Evolutionary conservation across 1,140 invertebrate genomes (phyloP), one percentile per base, ranked within the genome.

Genomic region (Medauroidea extradentata): DNA sequence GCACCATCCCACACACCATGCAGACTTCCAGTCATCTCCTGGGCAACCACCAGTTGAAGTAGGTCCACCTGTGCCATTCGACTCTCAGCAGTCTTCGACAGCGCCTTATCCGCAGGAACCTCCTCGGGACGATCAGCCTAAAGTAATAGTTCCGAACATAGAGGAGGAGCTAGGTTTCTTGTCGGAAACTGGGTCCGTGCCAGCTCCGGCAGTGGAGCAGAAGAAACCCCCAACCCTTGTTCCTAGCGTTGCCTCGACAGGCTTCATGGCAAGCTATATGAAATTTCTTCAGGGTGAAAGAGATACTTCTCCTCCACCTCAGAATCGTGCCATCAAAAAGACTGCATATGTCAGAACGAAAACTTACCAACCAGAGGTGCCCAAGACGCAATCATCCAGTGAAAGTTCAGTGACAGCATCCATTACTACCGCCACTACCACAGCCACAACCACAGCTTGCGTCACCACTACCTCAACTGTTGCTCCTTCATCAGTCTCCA

Each of bases 141-240:
- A 90, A 79, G 88, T 91, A 63, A 87, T 90, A 65, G 88, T 90
- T 65, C 88, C 88, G 60, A 89, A 90, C 79, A 90, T 91, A 73
- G 88, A 90, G 73, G 88, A 91, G 76, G 89, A 91, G 77, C 76
- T 91, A 69, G 85, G 85, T 72, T 90, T 88, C 75, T 76, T 91
- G 72, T 46, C 73, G 72, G 46, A 69, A 64, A 60, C 68, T 70
- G 13, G 62, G 66, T 29, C 43, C 53, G 11, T 18, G 64, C 16
- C 63, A 66, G 18, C 44, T 11, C 81, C 71, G 82, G 84, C 11
- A 4, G 11, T 34, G 29, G 29, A 72, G 81, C 83, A 76, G 77
- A 78, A 54, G 76, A 71, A 67, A 78, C 39, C 54, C n/a, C 61
- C 43, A 21, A 43, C 51, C 16, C 27, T 16, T 39, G 50, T 46